Base-by-base conservation (phyloP, 2,113 vertebrate species). In the Vulpes vulpes region DNA sequence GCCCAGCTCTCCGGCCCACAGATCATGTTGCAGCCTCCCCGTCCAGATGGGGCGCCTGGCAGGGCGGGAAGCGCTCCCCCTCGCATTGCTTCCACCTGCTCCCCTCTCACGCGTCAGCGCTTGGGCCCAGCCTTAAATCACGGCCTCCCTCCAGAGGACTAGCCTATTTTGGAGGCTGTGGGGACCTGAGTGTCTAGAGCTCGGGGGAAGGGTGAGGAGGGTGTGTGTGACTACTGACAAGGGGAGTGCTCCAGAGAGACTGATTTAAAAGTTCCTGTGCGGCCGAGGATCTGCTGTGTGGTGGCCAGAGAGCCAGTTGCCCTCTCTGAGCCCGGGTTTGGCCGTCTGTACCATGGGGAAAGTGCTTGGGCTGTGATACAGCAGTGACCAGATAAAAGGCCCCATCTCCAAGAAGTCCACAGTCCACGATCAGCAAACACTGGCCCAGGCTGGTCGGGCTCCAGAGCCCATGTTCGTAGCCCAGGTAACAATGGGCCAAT, bases 21-120 rank as follows among this genome's bases (percentile, higher is more conserved):
- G 97, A 97, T 98, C 96, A 6, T 64, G 78, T 97, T 98, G 96
- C 97, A 86, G 91, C 84, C 62, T 76, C 20, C 81, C 93, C 90
- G 81, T 97, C 88, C 97, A 96, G 96, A 97, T 96, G 98, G 96
- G 95, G 90, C 90, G 1, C 98, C 96, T 83, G 67, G 94, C 90
- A 81, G 95, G 92, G 53, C 0, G 5, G 92, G 83, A 86, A 81
- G 89, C 1, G 0, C 67, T 83, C 65, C 65, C 89, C 64, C 71
- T 16, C 20, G 2, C 4, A 20, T 76, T 10, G 89, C 88, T 90
- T 84, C 83, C 67, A 67, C 57, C 71, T 43, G 69, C 73, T 87
- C 22, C 65, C 94, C 60, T 14, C 3, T 60, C 25, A 71, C 87
- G 76, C 4, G 64, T 89, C 97, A 91, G 96, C 60, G 1, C 89